Percentiles rank a stretch among this genome's conserved stretches.
Evolutionary conservation across 2,888 invertebrate species (phyloP).

Genomic region (Diaphora mendica): DNA sequence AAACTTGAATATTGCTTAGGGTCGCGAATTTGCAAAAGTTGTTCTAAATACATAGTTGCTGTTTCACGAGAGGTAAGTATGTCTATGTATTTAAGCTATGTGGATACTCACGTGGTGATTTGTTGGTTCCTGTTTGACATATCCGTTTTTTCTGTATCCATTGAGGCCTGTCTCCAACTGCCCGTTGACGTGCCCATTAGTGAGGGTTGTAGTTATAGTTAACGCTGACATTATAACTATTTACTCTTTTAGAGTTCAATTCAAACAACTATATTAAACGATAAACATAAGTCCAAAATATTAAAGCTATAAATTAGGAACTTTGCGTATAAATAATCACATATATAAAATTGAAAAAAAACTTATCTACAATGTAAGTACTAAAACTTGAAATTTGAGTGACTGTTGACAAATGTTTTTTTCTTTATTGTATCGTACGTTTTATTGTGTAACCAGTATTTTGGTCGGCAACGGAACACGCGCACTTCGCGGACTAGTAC

Average conservation of each 20-base stretch:
- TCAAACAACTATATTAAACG: constrained; percentile 25
- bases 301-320: constrained; percentile 45
- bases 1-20: background rate
- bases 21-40: background rate
- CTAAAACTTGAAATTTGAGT: constrained; percentile 41
- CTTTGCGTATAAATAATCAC: constrained; percentile 30
- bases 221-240: constrained; percentile 74
- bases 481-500: constrained; percentile 52
- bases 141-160: constrained; percentile 79
- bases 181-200: constrained; percentile 74
- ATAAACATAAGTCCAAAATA: constrained; percentile 31
- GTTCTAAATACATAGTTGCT: background rate
- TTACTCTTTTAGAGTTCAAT: constrained; percentile 38
- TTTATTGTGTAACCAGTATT: constrained; percentile 39
- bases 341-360: constrained; percentile 15
- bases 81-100: background rate
- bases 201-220: constrained; percentile 77
- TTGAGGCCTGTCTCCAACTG: constrained; percentile 72
- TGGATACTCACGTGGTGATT: constrained; percentile 71
- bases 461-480: constrained; percentile 49
- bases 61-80: constrained; percentile 18
- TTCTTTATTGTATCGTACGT: constrained; percentile 37
- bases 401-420: constrained; percentile 36
- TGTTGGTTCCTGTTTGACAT: constrained; percentile 63
- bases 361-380: constrained; percentile 28